A percentile compares a stretch with the other conserved stretches of the same genome.
Conservation (phyloP, 2,113 vertebrate genomes). For the Rhinogobius similis region DNA sequence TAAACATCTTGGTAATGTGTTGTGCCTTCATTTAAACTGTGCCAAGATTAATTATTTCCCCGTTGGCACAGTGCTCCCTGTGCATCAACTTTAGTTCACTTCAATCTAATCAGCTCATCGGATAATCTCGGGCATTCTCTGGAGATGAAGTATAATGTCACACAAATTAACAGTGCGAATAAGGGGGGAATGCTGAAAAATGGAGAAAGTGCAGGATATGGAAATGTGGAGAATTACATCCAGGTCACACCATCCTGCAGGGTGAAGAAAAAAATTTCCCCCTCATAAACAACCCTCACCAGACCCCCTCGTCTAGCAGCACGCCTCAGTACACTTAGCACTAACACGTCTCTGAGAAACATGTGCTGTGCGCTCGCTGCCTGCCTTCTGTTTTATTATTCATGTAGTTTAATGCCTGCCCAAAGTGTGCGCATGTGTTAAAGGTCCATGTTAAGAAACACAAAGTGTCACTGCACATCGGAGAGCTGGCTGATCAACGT, state of each 20-base stretch:
- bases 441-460: slow-evolving; percentile 46
- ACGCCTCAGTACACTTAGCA: slow-evolving; percentile 52
- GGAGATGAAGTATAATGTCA: slow-evolving; percentile 59
- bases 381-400: slow-evolving; percentile 68
- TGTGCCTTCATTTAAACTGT: background rate
- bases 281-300: slow-evolving; percentile 35
- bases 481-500: slow-evolving; percentile 36
- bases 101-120: slow-evolving; percentile 54
- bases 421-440: slow-evolving; percentile 49
- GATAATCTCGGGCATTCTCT: slow-evolving; percentile 46
- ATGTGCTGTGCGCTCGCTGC: slow-evolving; percentile 51
- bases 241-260: slow-evolving; percentile 59
- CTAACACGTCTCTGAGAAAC: slow-evolving; percentile 57
- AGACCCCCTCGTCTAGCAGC: slow-evolving; percentile 22
- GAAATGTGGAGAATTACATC: slow-evolving; percentile 43
- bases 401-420: slow-evolving; percentile 62
- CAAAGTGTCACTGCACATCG: slow-evolving; percentile 38
- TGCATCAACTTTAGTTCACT: slow-evolving; percentile 33
- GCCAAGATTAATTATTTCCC: slow-evolving; percentile 6
- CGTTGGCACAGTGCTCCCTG: slow-evolving; percentile 20
- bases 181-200: slow-evolving; percentile 22
- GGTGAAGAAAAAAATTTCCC: slow-evolving; percentile 44
- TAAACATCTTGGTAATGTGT: background rate
- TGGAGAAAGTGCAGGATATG: slow-evolving; percentile 16
- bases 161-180: slow-evolving; percentile 58